Evolutionary conservation across 92 coral and sea anemone species (phyloP), one percentile per base, ranked within the genome.

Genomic region (Parazoanthus atlanticus): DNA sequence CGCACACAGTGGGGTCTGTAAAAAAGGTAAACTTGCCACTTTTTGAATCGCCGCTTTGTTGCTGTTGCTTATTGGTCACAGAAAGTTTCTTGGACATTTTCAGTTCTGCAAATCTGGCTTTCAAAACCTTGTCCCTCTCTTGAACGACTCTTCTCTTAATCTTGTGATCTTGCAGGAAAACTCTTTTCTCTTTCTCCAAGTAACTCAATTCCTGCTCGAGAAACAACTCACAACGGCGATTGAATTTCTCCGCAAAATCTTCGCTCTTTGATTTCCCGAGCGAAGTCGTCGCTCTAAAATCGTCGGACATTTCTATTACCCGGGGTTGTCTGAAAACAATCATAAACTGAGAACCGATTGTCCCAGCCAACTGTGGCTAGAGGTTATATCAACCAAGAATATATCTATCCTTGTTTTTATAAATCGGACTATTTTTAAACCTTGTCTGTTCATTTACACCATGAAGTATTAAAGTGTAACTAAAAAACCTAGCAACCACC

Each of bases 181-280:
- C 29, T 69, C 34, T 65, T 66, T 41, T 82, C 72, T 65, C 76
- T 43, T 29, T 33, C 56, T 82, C 86, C 76, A 82, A 82, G 72
- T 30, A 6, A 34, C 25, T 41, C 58, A 82, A 46, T n/a, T 65
- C 46, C 58, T 36, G 54, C 25, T 38, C 31, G 25, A 82, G 76
- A 82, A 82, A 40, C 54, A 66, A 25, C 0, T 82, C 76, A 40
- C 32, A 40, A 38, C 86, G 76, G 32, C 76, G 86, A 33, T 82
- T 82, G 76, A 64, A 25, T 66, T 82, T 82, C 34, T 82, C 61
- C 17, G 86, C 76, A 58, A 56, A 56, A 34, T 56, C 74, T 82
- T 65, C 75, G 31, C 31, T 25, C 58, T 66, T 82, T 66, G 75
- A 36, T 54, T 23, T 6, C 26, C 43, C 67, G 8, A 12, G 29